Conservation (phyloP, 2,797 vertebrate species). For the Acanthurus lineatus region DNA sequence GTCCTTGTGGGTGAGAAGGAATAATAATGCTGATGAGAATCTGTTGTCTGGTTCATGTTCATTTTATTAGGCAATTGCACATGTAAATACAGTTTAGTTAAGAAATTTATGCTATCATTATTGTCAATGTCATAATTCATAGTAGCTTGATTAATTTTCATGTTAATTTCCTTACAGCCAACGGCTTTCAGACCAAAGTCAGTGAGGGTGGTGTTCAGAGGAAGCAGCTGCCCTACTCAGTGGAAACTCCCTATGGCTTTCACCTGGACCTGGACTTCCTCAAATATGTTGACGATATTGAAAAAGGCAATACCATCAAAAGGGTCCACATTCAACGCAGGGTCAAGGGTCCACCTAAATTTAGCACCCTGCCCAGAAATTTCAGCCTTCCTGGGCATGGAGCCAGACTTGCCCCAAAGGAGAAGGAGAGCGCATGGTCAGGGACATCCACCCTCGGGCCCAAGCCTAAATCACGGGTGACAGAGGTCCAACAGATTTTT, state of each 20-base stretch:
- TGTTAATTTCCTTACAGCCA: slow-evolving; percentile 83
- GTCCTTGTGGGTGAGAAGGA: slow-evolving; percentile 42
- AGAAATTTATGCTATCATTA: background rate
- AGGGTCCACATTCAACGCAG: slow-evolving; percentile 94
- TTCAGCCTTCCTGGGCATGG: slow-evolving; percentile 94
- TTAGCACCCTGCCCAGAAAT: slow-evolving; percentile 95
- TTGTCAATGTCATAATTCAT: slow-evolving; percentile 8
- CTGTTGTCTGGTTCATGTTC: slow-evolving; percentile 35
- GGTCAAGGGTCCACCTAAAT: slow-evolving; percentile 94
- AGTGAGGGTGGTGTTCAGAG: slow-evolving; percentile 87
- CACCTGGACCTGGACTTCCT: slow-evolving; percentile 98
- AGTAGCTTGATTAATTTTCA: slow-evolving; percentile 24
- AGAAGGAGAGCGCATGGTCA: slow-evolving; percentile 87
- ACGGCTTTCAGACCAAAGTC: slow-evolving; percentile 85
- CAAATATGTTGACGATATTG: slow-evolving; percentile 98
- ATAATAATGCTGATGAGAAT: slow-evolving; percentile 54
- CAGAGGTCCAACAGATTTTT: slow-evolving; percentile 86
- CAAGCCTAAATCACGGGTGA: slow-evolving; percentile 87
- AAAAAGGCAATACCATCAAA: slow-evolving; percentile 98
- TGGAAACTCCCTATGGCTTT: slow-evolving; percentile 98
- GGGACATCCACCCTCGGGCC: slow-evolving; percentile 86
- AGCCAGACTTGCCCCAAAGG: slow-evolving; percentile 81
- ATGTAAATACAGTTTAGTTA: slow-evolving; percentile 12
- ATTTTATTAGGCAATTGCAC: slow-evolving; percentile 42
- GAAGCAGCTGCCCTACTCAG: slow-evolving; percentile 94